Evolutionary conservation across 2,797 vertebrate species (phyloP).

Genomic region (Streptopelia turtur): DNA sequence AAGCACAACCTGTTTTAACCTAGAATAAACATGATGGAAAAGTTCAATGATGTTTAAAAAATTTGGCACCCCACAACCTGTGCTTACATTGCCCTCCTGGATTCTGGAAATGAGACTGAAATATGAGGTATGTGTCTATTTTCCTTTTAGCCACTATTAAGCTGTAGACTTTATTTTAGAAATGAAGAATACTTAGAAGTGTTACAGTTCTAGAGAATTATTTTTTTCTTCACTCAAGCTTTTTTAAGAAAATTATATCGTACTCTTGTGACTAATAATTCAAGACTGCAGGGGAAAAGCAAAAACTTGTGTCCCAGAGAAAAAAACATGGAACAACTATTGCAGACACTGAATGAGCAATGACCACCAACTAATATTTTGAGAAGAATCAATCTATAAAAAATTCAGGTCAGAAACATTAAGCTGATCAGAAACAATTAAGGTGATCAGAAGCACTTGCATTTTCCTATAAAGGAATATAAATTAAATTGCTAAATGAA

Average conservation of each 20-base stretch:
- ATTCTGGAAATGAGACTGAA: not conserved
- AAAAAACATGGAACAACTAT: not conserved
- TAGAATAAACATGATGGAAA: not conserved
- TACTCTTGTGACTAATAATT: not conserved
- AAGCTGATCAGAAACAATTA: not conserved
- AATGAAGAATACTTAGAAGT: not conserved
- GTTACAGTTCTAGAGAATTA: not conserved
- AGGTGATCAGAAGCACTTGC: not conserved
- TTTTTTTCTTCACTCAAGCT: not conserved
- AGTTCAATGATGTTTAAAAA: not conserved
- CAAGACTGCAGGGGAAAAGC: not conserved
- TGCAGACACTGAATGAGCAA: not conserved
- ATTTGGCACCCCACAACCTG: not conserved
- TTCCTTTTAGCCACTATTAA: not conserved
- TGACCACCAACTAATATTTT: not conserved
- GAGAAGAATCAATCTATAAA: not conserved
- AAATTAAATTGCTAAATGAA: not conserved
- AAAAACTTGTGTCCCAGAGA: not conserved
- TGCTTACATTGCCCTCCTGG: not conserved
- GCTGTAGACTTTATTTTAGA: not conserved
- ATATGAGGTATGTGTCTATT: not conserved
- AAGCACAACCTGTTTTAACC: not conserved
- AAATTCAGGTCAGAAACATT: not conserved
- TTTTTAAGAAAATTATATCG: not conserved
- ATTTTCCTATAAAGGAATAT: not conserved